Conservation (phyloP, 2,888 invertebrate species). For the Arge pagana region DNA sequence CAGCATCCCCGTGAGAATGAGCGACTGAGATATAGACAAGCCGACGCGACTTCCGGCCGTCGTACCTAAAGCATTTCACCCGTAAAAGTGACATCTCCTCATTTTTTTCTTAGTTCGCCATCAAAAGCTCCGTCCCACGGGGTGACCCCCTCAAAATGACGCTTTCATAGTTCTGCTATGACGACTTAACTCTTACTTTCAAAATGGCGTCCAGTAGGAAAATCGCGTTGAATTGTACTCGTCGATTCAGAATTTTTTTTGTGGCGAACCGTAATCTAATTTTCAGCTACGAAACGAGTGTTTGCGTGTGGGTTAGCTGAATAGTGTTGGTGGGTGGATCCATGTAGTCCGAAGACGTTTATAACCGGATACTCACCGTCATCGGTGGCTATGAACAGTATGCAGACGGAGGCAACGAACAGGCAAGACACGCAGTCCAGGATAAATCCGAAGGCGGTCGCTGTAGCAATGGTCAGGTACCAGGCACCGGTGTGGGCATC, state of each 20-base stretch:
- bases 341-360: too few relatives aligned
- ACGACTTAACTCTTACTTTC: too few relatives aligned
- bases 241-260: too few relatives aligned
- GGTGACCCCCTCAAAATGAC: neutral
- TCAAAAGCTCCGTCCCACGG: neutral
- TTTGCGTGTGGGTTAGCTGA: too few relatives aligned
- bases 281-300: too few relatives aligned
- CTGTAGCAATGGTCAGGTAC: constrained; percentile 69
- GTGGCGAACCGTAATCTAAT: too few relatives aligned
- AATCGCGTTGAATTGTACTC: too few relatives aligned
- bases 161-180: too few relatives aligned
- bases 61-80: constrained; percentile 53
- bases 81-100: neutral
- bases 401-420: constrained; percentile 70
- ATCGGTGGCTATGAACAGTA: constrained; percentile 65
- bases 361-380: constrained; percentile 64
- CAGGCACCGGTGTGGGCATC: constrained; percentile 74
- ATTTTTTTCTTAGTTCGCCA: neutral
- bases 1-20: constrained; percentile 76
- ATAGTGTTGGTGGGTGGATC: too few relatives aligned
- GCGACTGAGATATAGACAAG: constrained; percentile 71
- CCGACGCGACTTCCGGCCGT: constrained; percentile 71
- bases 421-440: constrained; percentile 72
- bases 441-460: constrained; percentile 74
- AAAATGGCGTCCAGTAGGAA: too few relatives aligned